Evolutionary conservation across 2,797 vertebrate species (phyloP), one percentile per base, ranked within the genome.

Genomic region (Hemitrygon akajei): DNA sequence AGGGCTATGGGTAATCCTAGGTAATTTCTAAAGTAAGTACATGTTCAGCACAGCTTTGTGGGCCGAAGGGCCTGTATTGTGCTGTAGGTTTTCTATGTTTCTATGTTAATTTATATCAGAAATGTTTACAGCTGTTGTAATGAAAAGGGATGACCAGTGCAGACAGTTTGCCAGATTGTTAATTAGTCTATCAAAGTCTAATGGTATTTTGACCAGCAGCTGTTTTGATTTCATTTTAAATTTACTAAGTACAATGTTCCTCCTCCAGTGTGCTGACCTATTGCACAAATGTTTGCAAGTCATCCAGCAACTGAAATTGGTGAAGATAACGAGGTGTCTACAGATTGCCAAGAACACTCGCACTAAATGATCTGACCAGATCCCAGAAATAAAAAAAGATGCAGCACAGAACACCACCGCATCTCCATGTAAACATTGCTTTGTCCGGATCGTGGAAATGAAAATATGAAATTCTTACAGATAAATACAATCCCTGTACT

Each of bases 221-320:
- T 66, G 60, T 40, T 89, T 69, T 69, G 34, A 69, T 69, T 34
- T 89, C n/a, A 89, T 69, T 89, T 89, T 89, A 34, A 89, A 89
- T 89, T 89, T 89, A 89, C 34, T 0, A 63, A 89, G 18, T 66
- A 30, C 86, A 34, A 47, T 22, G 86, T 37, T 40, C n/a, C 86
- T 89, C n/a, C 86, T 89, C 86, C 63, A 69, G 63, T 37, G 63
- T 37, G 77, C 27, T 69, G 86, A 89, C 86, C 63, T 89, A 37
- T 69, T 34, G 69, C 63, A 89, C 34, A 89, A 89, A 69, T 89
- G 86, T 89, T 66, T 69, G 66, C 66, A 20, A 34, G 60, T 69
- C 63, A 69, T 37, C 63, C n/a, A 66, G 34, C 60, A 89, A 18
- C 63, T 89, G 86, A 89, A 34, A 89, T 89, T 69, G 3, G 63